Base-by-base conservation (phyloP, 53 echinoderm and acorn worm genomes). In the Zoroaster sp. region DNA sequence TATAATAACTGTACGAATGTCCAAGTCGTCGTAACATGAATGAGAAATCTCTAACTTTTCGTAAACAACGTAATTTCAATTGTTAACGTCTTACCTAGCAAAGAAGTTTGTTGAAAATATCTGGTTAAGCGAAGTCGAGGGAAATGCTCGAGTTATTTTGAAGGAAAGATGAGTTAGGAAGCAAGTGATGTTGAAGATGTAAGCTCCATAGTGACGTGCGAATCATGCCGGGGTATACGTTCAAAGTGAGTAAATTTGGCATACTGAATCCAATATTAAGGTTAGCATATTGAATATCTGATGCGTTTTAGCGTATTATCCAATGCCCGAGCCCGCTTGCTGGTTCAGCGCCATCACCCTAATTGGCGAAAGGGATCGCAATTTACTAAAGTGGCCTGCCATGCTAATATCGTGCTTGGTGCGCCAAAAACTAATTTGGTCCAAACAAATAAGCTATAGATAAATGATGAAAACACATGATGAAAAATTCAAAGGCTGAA, bases 371-470 rank as follows among this genome's bases (percentile, higher is more conserved):
- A 44, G 74, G 88, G 80, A 37, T 89, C 82, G 72, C 88, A 89
- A 89, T 83, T 81, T 76, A 73, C 77, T 83, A 89, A 93, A 88
- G 93, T 89, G 89, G 80, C 71, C 85, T 76, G 65, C 31, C 68
- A 88, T 78, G 72, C 86, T 88, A 89, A 93, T 89, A 83, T 93
- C 86, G 51, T 89, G 75, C 42, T 76, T 76, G 78, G 77, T 81
- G 69, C 77, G 77, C 85, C 69, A 75, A 89, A 92, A 93, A 93
- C 93, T 93, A 93, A 93, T 93, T 93, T 93, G 89, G 70, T 70
- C 74, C 93, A 93, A 93, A 93, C 93, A 93, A 93, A 93, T 93
- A 93, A 93, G 75, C 89, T 85, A 93, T 93, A 93, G 75, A 89
- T 93, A 89, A 93, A 93, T 93, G 89, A 93, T 92, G 92, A 83